phyloP scores from a whole-genome alignment of 2,113 vertebrate genomes.

The Brachirus orientalis region DNA sequence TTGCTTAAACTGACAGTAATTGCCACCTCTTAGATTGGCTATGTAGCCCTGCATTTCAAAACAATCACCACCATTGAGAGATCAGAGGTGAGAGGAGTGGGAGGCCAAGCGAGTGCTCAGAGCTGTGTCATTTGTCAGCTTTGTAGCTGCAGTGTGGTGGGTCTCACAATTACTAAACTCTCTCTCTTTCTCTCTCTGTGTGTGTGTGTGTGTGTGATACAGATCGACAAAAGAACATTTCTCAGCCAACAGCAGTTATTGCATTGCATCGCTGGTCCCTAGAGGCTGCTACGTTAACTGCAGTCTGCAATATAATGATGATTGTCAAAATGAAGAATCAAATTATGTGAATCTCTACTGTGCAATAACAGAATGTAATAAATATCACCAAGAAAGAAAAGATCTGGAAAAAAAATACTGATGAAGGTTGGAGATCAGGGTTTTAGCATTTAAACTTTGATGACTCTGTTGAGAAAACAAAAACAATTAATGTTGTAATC shows the following conservation, averaged over 20 bases:
- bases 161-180: background rate
- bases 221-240: conserved; percentile 8
- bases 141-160: conserved; percentile 23
- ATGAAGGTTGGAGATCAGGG: too few relatives aligned
- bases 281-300: conserved; percentile 9
- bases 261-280: conserved; percentile 10
- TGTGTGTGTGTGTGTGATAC: conserved; percentile 23
- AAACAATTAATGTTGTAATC: too few relatives aligned
- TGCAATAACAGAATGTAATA: background rate
- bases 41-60: conserved; percentile 58
- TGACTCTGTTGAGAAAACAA: too few relatives aligned
- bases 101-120: conserved; percentile 36
- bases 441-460: too few relatives aligned
- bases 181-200: conserved; percentile 6
- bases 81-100: conserved; percentile 45
- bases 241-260: background rate
- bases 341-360: background rate
- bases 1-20: conserved; percentile 73
- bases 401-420: background rate
- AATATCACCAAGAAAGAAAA: background rate
- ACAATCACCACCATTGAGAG: conserved; percentile 56
- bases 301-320: background rate
- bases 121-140: conserved; percentile 54
- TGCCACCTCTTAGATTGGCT: conserved; percentile 68
- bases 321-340: background rate